A percentile compares a stretch with the other conserved stretches of the same genome.
Evolutionary conservation across 2,113 vertebrate species (phyloP).

Genomic region (Python bivittatus): DNA sequence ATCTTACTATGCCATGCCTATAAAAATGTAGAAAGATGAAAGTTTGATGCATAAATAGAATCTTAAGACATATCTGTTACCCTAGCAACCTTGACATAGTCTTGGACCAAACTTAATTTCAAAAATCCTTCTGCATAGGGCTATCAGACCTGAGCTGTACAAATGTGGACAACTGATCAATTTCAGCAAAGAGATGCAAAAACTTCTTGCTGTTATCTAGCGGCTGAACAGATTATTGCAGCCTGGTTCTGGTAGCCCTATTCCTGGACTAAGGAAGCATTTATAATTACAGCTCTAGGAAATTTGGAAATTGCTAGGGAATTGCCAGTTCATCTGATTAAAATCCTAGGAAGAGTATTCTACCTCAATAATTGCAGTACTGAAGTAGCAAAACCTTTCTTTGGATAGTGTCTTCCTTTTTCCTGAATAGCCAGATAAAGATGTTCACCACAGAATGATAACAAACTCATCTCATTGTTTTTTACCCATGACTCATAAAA

Average conservation of each 20-base stretch:
- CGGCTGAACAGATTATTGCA: not conserved
- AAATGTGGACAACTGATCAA: not conserved
- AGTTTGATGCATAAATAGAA: slow-evolving; percentile 75
- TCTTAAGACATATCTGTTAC: slow-evolving; percentile 79
- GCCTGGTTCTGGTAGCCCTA: not conserved
- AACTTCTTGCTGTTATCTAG: not conserved
- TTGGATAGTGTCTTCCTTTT: slow-evolving; percentile 57
- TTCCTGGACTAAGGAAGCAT: slow-evolving; percentile 68
- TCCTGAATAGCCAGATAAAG: slow-evolving; percentile 57
- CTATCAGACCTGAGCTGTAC: not conserved
- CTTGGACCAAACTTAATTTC: slow-evolving; percentile 78
- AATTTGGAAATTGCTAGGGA: slow-evolving; percentile 75
- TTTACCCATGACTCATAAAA: slow-evolving; percentile 19
- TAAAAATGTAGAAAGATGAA: slow-evolving; percentile 81
- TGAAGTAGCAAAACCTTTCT: slow-evolving; percentile 29
- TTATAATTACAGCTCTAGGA: slow-evolving; percentile 75
- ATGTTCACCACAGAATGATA: slow-evolving; percentile 60
- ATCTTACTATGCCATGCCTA: slow-evolving; percentile 75
- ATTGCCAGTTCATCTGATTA: slow-evolving; percentile 76
- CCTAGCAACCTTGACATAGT: slow-evolving; percentile 80
- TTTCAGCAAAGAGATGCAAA: not conserved
- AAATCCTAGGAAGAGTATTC: slow-evolving; percentile 78
- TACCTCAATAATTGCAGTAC: slow-evolving; percentile 54
- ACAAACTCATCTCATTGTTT: slow-evolving; percentile 53
- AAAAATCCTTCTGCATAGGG: slow-evolving; percentile 62